Percentiles rank a stretch among this genome's conserved stretches.
These are phyloP conservation scores for Cottoperca gobio DNA, from an alignment of 2,797 vertebrate species.

Conservation along the genomic window DNA sequence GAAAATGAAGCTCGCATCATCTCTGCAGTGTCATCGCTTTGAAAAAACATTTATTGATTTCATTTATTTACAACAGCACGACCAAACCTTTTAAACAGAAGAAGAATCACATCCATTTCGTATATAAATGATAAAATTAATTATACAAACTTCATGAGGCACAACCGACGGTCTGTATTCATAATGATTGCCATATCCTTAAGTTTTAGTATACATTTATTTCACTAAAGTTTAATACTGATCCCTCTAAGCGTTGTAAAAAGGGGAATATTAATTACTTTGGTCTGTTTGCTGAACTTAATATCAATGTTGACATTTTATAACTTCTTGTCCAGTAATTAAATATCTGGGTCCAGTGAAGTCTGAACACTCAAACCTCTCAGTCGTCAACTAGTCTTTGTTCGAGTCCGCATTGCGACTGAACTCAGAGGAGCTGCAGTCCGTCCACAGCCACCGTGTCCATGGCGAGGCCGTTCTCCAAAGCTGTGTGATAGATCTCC, in stretches of 20 bases:
- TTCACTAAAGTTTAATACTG: slow-evolving; percentile 14
- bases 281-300: slow-evolving; percentile 53
- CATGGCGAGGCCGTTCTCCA: slow-evolving; percentile 85
- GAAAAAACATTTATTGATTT: slow-evolving; percentile 71
- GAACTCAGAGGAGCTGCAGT: slow-evolving; percentile 77
- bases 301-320: slow-evolving; percentile 11
- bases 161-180: slow-evolving; percentile 58
- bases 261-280: slow-evolving; percentile 37
- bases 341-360: slow-evolving; percentile 19
- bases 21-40: slow-evolving; percentile 14
- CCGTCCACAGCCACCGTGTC: slow-evolving; percentile 82
- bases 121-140: slow-evolving; percentile 58
- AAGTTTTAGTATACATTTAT: slow-evolving; percentile 16
- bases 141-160: slow-evolving; percentile 64
- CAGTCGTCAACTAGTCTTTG: slow-evolving; percentile 28
- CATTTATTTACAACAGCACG: slow-evolving; percentile 64
- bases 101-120: slow-evolving; percentile 52
- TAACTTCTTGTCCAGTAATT: slow-evolving; percentile 5
- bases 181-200: slow-evolving; percentile 21
- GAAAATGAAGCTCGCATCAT: not conserved
- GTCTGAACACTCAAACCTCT: too few relatives aligned
- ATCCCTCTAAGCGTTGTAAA: slow-evolving; percentile 16
- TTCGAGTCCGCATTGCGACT: slow-evolving; percentile 23
- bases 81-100: slow-evolving; percentile 47
- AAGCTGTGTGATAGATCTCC: slow-evolving; percentile 91